phyloP scores from a whole-genome alignment of 2,888 invertebrate genomes.

The Ennomos fuscantarius region DNA sequence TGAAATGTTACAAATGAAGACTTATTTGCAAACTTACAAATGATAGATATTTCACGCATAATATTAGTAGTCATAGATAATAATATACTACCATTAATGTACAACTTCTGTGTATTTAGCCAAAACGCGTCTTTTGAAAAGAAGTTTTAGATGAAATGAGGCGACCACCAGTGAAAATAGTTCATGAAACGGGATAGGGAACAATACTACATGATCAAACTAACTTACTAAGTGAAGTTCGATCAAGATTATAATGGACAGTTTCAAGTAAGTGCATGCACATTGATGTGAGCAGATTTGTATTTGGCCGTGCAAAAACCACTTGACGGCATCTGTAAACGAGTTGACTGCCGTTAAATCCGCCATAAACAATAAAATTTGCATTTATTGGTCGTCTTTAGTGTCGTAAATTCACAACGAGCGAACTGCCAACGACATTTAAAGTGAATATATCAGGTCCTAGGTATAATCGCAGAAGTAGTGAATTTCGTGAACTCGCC shows the following conservation, averaged over 20 bases:
- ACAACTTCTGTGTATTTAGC: too few relatives aligned
- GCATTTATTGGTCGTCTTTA: slow-evolving; percentile 83
- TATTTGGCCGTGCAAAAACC: slow-evolving; percentile 60
- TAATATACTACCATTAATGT: too few relatives aligned
- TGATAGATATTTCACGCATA: too few relatives aligned
- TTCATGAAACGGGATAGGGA: too few relatives aligned
- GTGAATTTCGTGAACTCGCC: slow-evolving; percentile 68
- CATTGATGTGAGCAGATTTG: slow-evolving; percentile 57
- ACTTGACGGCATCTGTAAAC: slow-evolving; percentile 79
- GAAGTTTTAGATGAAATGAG: too few relatives aligned
- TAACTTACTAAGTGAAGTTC: too few relatives aligned
- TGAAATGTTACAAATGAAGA: slow-evolving; percentile 21
- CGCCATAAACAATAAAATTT: slow-evolving; percentile 84
- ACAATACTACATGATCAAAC: too few relatives aligned
- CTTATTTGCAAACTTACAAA: background rate
- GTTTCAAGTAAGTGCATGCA: slow-evolving; percentile 27
- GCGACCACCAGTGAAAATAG: too few relatives aligned
- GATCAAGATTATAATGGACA: too few relatives aligned
- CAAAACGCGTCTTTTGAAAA: too few relatives aligned
- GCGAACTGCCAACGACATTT: slow-evolving; percentile 80
- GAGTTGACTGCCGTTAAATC: slow-evolving; percentile 81
- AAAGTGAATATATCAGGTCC: slow-evolving; percentile 77
- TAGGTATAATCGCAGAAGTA: slow-evolving; percentile 67
- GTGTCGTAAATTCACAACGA: slow-evolving; percentile 76
- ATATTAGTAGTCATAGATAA: too few relatives aligned